Conservation (phyloP, 2,797 vertebrate species). For the Silurus aristotelis region DNA sequence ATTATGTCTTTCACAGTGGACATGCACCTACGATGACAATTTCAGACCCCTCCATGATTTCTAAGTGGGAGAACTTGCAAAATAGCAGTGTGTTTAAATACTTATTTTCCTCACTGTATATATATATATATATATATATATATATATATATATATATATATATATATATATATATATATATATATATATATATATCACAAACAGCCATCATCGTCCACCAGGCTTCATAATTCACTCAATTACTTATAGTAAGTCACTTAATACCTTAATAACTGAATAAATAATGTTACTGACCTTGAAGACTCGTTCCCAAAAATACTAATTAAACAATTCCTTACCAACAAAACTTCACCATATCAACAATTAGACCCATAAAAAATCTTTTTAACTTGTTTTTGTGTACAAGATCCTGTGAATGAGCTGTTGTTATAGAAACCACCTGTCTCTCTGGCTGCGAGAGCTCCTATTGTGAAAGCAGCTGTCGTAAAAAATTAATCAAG, state of each 20-base stretch:
- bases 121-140: no score
- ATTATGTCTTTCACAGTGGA: no score
- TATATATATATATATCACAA: background rate
- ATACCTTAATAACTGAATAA: background rate
- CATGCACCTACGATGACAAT: no score
- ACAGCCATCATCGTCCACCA: background rate
- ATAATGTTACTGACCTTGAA: background rate
- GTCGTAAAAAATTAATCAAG: background rate
- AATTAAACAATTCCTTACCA: background rate
- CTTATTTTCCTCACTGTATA: no score
- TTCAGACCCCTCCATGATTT: no score
- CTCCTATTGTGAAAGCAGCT: background rate
- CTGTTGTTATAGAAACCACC: background rate
- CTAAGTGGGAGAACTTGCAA: no score
- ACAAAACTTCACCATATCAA: background rate
- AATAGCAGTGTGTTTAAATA: no score
- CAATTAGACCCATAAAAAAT: background rate
- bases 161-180: no score
- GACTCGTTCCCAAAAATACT: background rate
- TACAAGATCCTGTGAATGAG: no score
- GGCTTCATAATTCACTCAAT: no score
- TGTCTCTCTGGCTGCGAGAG: background rate
- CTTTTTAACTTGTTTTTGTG: background rate
- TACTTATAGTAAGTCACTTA: background rate
- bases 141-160: no score